These are phyloP conservation scores for Salvelinus namaycush DNA, from an alignment of 2,113 vertebrate species.

Conservation along the genomic window DNA sequence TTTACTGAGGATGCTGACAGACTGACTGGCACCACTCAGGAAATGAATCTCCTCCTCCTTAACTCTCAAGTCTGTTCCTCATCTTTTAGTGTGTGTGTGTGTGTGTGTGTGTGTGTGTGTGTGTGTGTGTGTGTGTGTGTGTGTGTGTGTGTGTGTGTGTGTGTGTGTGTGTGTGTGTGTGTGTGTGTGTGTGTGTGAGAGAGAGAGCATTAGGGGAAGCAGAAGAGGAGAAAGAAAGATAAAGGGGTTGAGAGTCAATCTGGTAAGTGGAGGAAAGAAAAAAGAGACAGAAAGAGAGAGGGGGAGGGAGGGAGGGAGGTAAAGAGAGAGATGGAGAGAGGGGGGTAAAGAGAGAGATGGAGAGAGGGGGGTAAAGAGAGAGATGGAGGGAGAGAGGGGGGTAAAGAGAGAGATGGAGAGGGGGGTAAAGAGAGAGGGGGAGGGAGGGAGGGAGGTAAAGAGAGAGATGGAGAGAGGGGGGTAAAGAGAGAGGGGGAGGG, in stretches of 20 bases:
- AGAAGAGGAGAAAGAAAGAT: constrained; percentile 10
- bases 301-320: not conserved
- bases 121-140: not conserved
- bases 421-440: not conserved
- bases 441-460: not conserved
- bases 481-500: not conserved
- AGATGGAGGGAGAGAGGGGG: no score
- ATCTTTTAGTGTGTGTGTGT: not conserved
- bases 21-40: not conserved
- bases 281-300: not conserved
- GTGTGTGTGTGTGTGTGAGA: no score
- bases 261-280: not conserved
- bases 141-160: no score
- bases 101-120: no score
- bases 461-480: not conserved
- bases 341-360: no score
- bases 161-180: no score
- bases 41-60: not conserved
- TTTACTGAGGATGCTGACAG: not conserved
- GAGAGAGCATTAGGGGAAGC: not conserved
- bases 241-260: constrained; percentile 15
- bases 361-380: not conserved
- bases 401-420: not conserved
- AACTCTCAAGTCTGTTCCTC: not conserved
- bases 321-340: not conserved